phyloP scores from a whole-genome alignment of 2,888 invertebrate genomes.

The Ischnura elegans region DNA sequence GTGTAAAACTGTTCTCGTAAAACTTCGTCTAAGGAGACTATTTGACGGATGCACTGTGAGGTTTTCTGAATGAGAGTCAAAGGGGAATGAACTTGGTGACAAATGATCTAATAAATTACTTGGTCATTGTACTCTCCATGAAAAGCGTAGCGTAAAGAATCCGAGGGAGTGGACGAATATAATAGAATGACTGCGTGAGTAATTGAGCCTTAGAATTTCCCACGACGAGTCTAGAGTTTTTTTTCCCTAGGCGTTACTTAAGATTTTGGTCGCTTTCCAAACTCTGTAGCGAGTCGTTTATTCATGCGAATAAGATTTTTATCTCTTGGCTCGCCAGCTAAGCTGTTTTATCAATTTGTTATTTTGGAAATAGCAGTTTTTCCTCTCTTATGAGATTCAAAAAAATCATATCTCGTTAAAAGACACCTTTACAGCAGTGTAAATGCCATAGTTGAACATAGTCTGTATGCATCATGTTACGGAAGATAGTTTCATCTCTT shows the following conservation, averaged over 20 bases:
- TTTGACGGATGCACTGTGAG: no score
- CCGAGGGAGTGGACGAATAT: background rate
- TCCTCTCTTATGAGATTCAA: background rate
- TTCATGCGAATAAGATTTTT: slow-evolving; percentile 13
- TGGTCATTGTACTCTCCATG: background rate
- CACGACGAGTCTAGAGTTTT: background rate
- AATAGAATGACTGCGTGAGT: background rate
- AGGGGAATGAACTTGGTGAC: background rate
- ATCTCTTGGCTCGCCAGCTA: background rate
- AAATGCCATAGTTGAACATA: background rate
- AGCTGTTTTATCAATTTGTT: background rate
- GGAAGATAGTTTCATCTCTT: no score
- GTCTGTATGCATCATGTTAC: no score
- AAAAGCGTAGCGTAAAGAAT: background rate
- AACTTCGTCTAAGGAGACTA: no score
- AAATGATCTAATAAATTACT: background rate
- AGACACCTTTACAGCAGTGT: background rate
- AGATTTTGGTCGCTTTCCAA: background rate
- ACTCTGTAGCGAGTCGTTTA: background rate
- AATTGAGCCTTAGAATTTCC: background rate
- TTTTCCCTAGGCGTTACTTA: background rate
- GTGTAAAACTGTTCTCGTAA: no score
- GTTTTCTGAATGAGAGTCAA: background rate
- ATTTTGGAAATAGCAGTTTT: background rate
- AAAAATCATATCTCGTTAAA: background rate